Percentiles rank a stretch among this genome's conserved stretches.
Evolutionary conservation across 2,888 invertebrate species (phyloP).

Genomic region (Clistopyga incitator): DNA sequence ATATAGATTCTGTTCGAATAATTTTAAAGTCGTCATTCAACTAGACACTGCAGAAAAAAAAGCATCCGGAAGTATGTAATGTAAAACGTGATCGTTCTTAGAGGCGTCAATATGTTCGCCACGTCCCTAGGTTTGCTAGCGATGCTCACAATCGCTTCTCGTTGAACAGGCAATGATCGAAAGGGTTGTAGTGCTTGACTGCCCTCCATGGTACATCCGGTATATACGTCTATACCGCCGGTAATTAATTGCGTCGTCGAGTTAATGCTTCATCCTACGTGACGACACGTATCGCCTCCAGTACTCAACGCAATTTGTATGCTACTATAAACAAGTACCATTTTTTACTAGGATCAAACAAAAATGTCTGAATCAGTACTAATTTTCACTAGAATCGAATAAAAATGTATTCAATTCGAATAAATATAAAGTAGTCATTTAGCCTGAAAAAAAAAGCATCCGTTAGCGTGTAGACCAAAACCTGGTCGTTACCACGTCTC

Average conservation of each 20-base stretch:
- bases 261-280: conserved; percentile 43
- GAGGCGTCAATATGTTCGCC: no score
- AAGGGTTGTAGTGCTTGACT: background rate
- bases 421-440: no score
- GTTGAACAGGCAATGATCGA: background rate
- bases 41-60: background rate
- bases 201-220: conserved; percentile 7
- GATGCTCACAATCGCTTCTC: background rate
- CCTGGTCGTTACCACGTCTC: no score
- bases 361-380: no score
- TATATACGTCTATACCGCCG: background rate
- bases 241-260: conserved; percentile 12
- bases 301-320: no score
- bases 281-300: conserved; percentile 14
- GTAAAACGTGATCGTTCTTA: background rate
- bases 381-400: no score
- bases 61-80: background rate
- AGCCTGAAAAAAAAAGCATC: no score
- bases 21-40: background rate
- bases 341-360: no score
- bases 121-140: no score
- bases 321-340: no score
- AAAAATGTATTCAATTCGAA: no score
- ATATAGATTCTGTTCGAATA: background rate
- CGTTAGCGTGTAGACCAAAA: no score